These are phyloP conservation scores for Meteorus cinctellus DNA, from an alignment of 2,888 invertebrate genomes.

Conservation along the genomic window DNA sequence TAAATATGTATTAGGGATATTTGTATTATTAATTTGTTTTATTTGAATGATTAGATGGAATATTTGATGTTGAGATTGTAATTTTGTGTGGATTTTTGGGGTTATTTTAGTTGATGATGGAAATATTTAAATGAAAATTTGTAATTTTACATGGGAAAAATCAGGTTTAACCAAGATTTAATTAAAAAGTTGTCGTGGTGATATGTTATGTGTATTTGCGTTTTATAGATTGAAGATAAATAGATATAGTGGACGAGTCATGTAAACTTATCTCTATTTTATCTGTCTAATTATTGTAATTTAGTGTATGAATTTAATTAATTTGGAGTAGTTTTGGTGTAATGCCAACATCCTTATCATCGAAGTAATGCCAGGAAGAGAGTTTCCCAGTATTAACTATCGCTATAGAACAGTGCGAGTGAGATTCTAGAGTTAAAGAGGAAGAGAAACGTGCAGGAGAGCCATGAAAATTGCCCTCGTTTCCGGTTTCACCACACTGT, in stretches of 20 bases:
- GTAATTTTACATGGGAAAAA: too few relatives aligned
- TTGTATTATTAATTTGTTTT: too few relatives aligned
- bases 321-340: conserved; percentile 22
- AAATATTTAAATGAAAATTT: too few relatives aligned
- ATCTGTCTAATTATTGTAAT: conserved; percentile 13
- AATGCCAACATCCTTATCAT: conserved; percentile 25
- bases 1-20: too few relatives aligned
- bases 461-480: conserved; percentile 5
- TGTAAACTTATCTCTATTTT: conserved; percentile 9
- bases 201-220: too few relatives aligned
- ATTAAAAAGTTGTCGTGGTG: too few relatives aligned
- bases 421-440: not conserved
- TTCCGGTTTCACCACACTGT: not conserved
- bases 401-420: not conserved
- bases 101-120: too few relatives aligned
- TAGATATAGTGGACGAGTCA: not conserved
- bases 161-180: too few relatives aligned
- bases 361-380: conserved; percentile 13
- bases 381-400: not conserved
- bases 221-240: too few relatives aligned
- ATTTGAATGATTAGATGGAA: too few relatives aligned
- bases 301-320: conserved; percentile 19
- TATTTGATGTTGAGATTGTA: too few relatives aligned
- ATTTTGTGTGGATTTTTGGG: too few relatives aligned
- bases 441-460: not conserved